These are phyloP conservation scores for Caenorhabditis angaria DNA, from an alignment of 2,888 invertebrate genomes.

Conservation along the genomic window DNA sequence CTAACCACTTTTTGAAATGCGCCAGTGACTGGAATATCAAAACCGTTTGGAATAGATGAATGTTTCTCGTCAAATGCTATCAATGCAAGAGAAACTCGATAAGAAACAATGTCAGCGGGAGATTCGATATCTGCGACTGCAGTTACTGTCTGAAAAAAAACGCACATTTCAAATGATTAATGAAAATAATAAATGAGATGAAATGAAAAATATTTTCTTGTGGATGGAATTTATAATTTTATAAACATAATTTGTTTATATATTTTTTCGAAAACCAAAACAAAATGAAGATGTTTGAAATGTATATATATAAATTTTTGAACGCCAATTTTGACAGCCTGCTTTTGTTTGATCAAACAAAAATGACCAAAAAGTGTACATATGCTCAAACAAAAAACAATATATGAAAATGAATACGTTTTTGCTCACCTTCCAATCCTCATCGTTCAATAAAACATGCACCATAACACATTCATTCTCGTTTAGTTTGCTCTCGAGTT, in stretches of 20 bases:
- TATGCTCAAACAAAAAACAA: not conserved
- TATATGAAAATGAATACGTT: not conserved
- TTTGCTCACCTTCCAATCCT: constrained; percentile 50
- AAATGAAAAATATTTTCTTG: constrained; percentile 3
- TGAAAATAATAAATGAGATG: too few species aligned
- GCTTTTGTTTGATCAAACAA: not conserved
- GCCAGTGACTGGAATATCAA: constrained; percentile 33
- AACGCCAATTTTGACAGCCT: not conserved
- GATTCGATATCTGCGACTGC: constrained; percentile 59
- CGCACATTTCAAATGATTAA: too few species aligned
- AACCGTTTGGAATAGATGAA: constrained; percentile 53
- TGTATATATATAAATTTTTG: not conserved
- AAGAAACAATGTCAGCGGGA: constrained; percentile 56
- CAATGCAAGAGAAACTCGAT: constrained; percentile 45
- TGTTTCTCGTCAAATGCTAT: constrained; percentile 56
- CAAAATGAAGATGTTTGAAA: not conserved
- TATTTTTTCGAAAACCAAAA: not conserved
- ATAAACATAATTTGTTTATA: constrained; percentile 6
- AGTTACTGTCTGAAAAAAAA: constrained; percentile 53
- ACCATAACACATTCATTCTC: constrained; percentile 52
- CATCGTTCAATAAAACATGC: constrained; percentile 50
- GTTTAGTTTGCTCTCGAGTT: constrained; percentile 43
- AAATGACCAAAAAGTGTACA: not conserved
- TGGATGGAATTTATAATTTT: too few species aligned
- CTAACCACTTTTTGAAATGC: constrained; percentile 48